phyloP scores from a whole-genome alignment of 2,113 vertebrate species.

The Callaeas wilsoni region DNA sequence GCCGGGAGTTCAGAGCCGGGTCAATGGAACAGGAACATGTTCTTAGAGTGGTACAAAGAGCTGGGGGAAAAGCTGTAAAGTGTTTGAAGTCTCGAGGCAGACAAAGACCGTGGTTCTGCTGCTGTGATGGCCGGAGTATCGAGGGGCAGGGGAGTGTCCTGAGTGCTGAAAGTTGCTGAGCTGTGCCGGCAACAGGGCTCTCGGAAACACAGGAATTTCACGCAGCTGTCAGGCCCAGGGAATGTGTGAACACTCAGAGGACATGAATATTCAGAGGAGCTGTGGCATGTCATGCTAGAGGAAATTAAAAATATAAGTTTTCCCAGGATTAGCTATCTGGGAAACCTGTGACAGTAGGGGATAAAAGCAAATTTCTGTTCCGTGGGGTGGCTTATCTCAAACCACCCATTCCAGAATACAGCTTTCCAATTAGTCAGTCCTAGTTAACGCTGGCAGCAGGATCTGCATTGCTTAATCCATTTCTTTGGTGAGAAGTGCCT shows the following conservation, averaged over 20 bases:
- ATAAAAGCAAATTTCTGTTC: neutral
- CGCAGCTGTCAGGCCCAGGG: neutral
- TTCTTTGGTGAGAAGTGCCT: neutral
- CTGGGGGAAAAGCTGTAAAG: neutral
- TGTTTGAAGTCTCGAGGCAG: neutral
- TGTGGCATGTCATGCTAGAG: neutral
- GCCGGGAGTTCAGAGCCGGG: neutral
- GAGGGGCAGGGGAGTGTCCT: neutral
- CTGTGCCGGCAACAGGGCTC: neutral
- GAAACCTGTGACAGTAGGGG: neutral
- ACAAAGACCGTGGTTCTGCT: neutral
- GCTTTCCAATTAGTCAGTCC: neutral
- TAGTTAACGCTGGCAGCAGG: neutral
- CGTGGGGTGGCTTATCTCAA: neutral
- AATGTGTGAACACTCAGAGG: neutral
- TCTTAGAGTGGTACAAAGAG: neutral
- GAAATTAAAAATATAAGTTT: neutral
- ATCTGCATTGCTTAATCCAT: neutral
- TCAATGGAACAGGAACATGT: neutral
- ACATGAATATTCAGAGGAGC: neutral
- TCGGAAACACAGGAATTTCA: neutral
- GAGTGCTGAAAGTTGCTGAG: neutral
- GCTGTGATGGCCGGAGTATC: neutral
- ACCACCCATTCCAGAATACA: neutral
- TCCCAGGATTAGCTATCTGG: neutral